phyloP scores from a whole-genome alignment of 2,797 vertebrate species.

The Rhincodon typus region DNA sequence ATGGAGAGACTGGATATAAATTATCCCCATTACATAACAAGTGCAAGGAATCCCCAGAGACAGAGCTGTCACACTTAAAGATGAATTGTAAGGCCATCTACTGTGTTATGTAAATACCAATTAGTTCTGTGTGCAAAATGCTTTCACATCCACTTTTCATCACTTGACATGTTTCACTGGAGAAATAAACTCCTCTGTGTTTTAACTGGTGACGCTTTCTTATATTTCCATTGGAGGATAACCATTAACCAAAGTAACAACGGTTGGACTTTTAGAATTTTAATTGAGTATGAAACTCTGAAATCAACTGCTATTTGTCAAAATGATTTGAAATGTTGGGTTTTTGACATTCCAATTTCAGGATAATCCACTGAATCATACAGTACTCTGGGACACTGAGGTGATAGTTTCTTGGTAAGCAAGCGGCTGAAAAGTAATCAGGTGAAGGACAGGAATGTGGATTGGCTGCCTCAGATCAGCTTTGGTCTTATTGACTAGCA shows the following conservation, averaged over 20 bases:
- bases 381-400: background rate
- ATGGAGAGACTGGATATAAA: background rate
- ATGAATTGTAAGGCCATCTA: background rate
- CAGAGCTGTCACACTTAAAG: background rate
- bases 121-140: background rate
- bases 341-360: background rate
- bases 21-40: background rate
- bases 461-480: no score
- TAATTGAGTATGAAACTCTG: background rate
- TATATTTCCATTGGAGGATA: background rate
- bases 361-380: background rate
- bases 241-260: background rate
- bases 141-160: conserved; percentile 4
- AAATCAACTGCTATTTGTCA: background rate
- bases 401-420: no score
- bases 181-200: no score
- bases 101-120: conserved; percentile 3
- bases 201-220: background rate
- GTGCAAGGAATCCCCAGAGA: background rate
- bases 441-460: no score
- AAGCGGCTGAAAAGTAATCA: no score
- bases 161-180: background rate
- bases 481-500: no score
- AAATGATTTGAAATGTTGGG: background rate
- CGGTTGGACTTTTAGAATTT: background rate